These are phyloP conservation scores for Trypoxylon attenuatum DNA, from an alignment of 2,888 invertebrate genomes.

Conservation along the genomic window DNA sequence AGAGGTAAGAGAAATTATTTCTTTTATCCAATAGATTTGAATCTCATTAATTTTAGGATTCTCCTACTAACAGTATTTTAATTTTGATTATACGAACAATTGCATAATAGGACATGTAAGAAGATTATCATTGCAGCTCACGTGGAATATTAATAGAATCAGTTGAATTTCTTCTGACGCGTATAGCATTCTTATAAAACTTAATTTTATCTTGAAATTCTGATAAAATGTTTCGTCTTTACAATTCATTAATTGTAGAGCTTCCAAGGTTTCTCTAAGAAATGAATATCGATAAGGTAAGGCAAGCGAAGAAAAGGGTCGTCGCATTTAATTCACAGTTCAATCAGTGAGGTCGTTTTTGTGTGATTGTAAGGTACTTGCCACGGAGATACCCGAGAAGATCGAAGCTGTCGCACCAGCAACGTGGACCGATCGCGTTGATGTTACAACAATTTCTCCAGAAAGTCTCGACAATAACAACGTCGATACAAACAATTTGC, in stretches of 20 bases:
- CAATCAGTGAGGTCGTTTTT: constrained; percentile 49
- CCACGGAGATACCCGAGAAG: constrained; percentile 47
- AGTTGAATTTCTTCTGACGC: no score
- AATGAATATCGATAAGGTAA: constrained; percentile 23
- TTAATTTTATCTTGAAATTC: no score
- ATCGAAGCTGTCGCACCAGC: constrained; percentile 45
- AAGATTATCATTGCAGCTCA: no score
- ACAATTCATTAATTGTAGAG: no score
- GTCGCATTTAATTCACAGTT: constrained; percentile 19
- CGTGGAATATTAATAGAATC: no score
- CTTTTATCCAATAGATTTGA: not conserved
- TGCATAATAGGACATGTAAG: no score
- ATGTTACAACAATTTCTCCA: constrained; percentile 44
- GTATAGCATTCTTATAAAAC: no score
- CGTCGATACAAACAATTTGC: constrained; percentile 58
- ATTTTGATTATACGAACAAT: no score
- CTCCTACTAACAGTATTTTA: no score
- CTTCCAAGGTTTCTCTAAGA: no score
- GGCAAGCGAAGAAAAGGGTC: constrained; percentile 32
- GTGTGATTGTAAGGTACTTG: constrained; percentile 54
- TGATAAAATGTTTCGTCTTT: no score
- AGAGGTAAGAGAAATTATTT: constrained; percentile 60
- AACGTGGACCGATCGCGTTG: constrained; percentile 49
- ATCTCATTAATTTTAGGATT: no score
- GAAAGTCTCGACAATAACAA: constrained; percentile 51